phyloP scores from a whole-genome alignment of 2,797 vertebrate genomes.

The Loriculus beryllinus region DNA sequence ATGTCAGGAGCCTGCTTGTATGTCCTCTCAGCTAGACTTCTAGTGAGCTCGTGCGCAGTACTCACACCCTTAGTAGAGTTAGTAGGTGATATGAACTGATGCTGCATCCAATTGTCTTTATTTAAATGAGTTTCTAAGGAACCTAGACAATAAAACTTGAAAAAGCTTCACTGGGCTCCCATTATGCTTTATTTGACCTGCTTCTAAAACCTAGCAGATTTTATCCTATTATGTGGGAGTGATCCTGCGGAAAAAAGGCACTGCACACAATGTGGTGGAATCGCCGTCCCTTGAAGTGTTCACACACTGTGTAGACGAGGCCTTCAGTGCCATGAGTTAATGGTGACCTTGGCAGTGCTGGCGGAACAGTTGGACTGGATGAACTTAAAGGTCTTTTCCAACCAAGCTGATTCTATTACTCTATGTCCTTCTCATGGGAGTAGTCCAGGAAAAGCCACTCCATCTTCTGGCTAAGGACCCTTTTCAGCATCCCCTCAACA shows the following conservation, averaged over 20 bases:
- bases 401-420: not conserved
- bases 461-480: not conserved
- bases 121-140: not conserved
- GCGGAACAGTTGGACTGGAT: not conserved
- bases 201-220: not conserved
- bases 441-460: not conserved
- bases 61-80: not conserved
- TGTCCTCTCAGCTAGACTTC: not conserved
- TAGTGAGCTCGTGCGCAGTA: rapidly evolving
- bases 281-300: too few relatives aligned
- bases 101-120: not conserved
- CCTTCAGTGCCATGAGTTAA: not conserved
- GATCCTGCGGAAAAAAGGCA: not conserved
- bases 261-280: not conserved
- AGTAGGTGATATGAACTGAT: rapidly evolving
- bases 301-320: not conserved
- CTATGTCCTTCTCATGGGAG: not conserved
- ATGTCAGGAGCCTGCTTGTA: not conserved
- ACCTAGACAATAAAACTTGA: not conserved
- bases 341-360: not conserved
- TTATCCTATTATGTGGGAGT: not conserved
- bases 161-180: not conserved
- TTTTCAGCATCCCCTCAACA: not conserved
- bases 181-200: not conserved
- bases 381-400: not conserved